Conservation (phyloP, 2,888 invertebrate genomes). For the Phyllotreta striolata region DNA sequence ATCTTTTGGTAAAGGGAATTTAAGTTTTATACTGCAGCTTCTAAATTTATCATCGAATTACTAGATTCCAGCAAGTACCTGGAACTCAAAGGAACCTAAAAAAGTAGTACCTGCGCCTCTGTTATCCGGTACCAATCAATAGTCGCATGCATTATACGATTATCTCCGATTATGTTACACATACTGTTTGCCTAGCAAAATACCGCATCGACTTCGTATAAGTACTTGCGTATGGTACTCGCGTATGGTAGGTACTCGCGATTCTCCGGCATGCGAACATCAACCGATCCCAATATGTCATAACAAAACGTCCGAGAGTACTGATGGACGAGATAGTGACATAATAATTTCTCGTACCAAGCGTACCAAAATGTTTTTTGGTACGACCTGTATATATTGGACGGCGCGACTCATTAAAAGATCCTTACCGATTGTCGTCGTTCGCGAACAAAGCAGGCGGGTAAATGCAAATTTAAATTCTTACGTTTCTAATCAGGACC, state of each 20-base stretch:
- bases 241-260: conserved; percentile 34
- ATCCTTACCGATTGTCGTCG: conserved; percentile 15
- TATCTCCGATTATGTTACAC: conserved; percentile 3
- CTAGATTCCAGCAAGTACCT: too few relatives aligned
- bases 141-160: background rate
- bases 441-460: conserved; percentile 33
- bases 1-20: too few relatives aligned
- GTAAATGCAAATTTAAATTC: conserved; percentile 45
- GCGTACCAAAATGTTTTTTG: background rate
- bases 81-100: too few relatives aligned
- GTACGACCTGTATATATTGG: conserved; percentile 4
- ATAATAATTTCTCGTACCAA: conserved; percentile 28
- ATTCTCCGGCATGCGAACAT: conserved; percentile 42
- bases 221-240: conserved; percentile 23
- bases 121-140: conserved; percentile 29
- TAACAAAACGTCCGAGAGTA: conserved; percentile 36
- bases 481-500: conserved; percentile 43
- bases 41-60: too few relatives aligned
- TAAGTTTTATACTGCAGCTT: too few relatives aligned
- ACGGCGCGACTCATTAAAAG: conserved; percentile 5
- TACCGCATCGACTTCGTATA: conserved; percentile 24
- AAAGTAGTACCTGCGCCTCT: conserved; percentile 7
- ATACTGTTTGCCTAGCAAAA: conserved; percentile 11
- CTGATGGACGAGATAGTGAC: conserved; percentile 39
- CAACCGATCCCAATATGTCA: conserved; percentile 44